Base-by-base conservation (phyloP, 2,113 vertebrate species). In the Erythrocercus mccallii region DNA sequence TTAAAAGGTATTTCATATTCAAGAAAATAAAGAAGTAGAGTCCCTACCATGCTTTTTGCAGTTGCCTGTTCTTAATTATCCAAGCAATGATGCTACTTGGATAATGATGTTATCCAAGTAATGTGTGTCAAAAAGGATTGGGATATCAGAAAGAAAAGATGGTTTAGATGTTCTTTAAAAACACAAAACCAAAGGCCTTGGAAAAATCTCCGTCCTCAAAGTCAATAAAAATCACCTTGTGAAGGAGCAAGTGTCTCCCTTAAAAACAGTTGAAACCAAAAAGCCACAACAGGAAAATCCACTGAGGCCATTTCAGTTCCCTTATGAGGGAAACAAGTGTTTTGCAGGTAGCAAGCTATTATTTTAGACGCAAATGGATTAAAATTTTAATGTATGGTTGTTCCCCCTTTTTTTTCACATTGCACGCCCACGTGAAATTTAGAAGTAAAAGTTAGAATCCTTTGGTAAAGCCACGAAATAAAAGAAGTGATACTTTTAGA, bases 361-460 rank as follows among this genome's bases (percentile, higher is more conserved):
- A 74, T 76, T 58, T 53, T 12, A 37, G 27, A 81, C 0, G 0
- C 6, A 88, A 86, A 58, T 0, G 0, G 31, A 66, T 81, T 51
- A 48, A 35, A 37, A 31, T 78, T 58, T 71, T 92, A 58, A 47
- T 9, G 8, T 15, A 9, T 9, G 47, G 47, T n/a, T 60, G 19
- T 45, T 90, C 53, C 13, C 19, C 28, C 1, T 66, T 70, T 31
- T 58, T 70, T 76, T n/a, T 61, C 50, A 35, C 13, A 48, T 3
- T 58, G 33, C 60, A 69, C 4, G 17, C 9, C 2, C 22, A 31
- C 38, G 54, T 15, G 65, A 92, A 13, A 86, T 31, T 47, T 42
- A 14, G 20, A 31, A 76, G 45, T 31, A 83, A 62, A 72, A 60
- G 20, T 23, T 6, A 45, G 35, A 94, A 61, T 18, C 7, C 57